A percentile compares a stretch with the other conserved stretches of the same genome.
Evolutionary conservation across 2,113 vertebrate species (phyloP).

Genomic region (Nicator chloris): DNA sequence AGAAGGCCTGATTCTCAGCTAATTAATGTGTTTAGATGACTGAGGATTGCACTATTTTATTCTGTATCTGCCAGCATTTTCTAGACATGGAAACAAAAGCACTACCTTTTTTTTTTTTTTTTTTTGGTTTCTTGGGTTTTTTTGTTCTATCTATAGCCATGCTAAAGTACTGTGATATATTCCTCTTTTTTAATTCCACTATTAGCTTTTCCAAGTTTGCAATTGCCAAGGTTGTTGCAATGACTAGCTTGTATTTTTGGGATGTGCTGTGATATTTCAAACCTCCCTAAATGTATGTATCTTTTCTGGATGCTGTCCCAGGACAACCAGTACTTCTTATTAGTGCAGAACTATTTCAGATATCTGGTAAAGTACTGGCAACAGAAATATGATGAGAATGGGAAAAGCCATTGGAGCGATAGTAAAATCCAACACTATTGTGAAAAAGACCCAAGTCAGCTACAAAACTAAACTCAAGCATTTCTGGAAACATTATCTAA

Average conservation of each 20-base stretch:
- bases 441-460: neutral
- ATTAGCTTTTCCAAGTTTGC: slow-evolving; percentile 11
- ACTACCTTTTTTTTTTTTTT: neutral
- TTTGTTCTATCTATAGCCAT: slow-evolving; percentile 2
- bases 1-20: slow-evolving; percentile 39
- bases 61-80: slow-evolving; percentile 44
- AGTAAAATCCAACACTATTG: neutral
- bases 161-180: neutral
- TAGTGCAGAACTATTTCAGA: slow-evolving; percentile 2
- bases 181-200: neutral
- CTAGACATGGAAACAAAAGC: slow-evolving; percentile 19
- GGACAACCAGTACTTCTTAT: slow-evolving; percentile 21
- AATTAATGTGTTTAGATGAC: slow-evolving; percentile 46
- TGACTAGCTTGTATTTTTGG: slow-evolving; percentile 3
- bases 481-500: neutral
- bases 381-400: neutral
- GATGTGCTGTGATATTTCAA: neutral
- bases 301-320: slow-evolving; percentile 24
- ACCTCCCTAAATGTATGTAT: slow-evolving; percentile 29
- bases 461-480: neutral
- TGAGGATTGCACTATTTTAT: slow-evolving; percentile 20
- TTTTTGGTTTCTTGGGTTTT: neutral
- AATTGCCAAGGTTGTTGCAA: neutral
- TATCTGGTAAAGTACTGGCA: slow-evolving; percentile 3
- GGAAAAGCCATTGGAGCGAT: neutral